These are phyloP conservation scores for Phymastichus coffea DNA, from an alignment of 1,140 invertebrate genomes.

Conservation along the genomic window DNA sequence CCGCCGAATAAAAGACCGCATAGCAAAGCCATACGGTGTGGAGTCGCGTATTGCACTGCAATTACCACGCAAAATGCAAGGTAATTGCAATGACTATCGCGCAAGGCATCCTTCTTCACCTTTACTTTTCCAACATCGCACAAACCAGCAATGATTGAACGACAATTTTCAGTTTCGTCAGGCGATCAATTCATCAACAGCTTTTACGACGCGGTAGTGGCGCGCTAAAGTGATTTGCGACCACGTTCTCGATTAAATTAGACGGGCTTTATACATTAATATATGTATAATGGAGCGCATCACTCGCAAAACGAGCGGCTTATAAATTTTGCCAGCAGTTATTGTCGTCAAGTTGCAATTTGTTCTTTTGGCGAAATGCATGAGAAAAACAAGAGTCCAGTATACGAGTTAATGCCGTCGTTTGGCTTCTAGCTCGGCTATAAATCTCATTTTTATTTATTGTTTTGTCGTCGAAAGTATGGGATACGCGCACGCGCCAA, in stretches of 20 bases:
- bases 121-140: too few relatives aligned
- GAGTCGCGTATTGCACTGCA: too few relatives aligned
- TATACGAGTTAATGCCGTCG: not conserved
- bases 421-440: not conserved
- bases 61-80: constrained; percentile 14
- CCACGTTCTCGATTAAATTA: too few relatives aligned
- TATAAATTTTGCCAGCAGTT: not conserved
- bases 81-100: constrained; percentile 14
- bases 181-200: not conserved
- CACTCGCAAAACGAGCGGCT: not conserved
- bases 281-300: not conserved
- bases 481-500: too few relatives aligned
- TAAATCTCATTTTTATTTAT: constrained; percentile 21
- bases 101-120: not conserved
- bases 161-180: not conserved
- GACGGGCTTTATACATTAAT: too few relatives aligned
- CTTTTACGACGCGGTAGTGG: not conserved
- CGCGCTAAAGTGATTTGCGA: not conserved
- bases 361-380: not conserved
- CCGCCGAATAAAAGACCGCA: constrained; percentile 17
- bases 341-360: not conserved
- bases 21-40: not conserved
- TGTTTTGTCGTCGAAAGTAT: too few relatives aligned
- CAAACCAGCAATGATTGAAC: constrained; percentile 6
- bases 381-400: too few relatives aligned